These are phyloP conservation scores for Parasteatoda lunata DNA, from an alignment of 2,888 invertebrate genomes.

Conservation along the genomic window DNA sequence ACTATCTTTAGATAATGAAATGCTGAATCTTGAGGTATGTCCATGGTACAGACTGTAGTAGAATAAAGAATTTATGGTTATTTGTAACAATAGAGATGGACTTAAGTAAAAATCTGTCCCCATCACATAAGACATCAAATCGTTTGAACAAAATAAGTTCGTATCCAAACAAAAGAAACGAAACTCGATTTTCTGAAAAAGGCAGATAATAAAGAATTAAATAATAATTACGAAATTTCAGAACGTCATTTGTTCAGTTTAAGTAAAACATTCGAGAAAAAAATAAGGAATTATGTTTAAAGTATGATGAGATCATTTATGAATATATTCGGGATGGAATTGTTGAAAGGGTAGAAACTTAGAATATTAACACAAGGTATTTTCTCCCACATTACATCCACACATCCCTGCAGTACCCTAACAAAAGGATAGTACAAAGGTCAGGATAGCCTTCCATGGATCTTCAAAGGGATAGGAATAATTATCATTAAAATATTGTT, in stretches of 20 bases:
- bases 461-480: slow-evolving; percentile 25
- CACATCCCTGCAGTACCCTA: slow-evolving; percentile 6
- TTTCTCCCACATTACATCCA: slow-evolving; percentile 13
- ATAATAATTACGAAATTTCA: neutral
- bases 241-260: slow-evolving; percentile 2
- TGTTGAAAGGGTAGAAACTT: neutral
- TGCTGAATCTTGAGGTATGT: too few species aligned
- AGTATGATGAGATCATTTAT: slow-evolving; percentile 17
- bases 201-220: neutral
- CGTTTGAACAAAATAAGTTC: slow-evolving; percentile 10
- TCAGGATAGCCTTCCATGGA: slow-evolving; percentile 16
- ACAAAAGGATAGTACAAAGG: slow-evolving; percentile 13
- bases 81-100: slow-evolving; percentile 13
- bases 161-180: slow-evolving; percentile 17
- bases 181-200: neutral
- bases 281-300: neutral
- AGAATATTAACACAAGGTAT: neutral
- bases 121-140: neutral
- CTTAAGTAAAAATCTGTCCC: neutral
- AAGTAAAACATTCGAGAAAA: neutral
- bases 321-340: slow-evolving; percentile 12
- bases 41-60: neutral
- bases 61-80: slow-evolving; percentile 5
- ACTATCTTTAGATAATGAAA: too few species aligned
- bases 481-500: slow-evolving; percentile 34